Evolutionary conservation across 2,797 vertebrate species (phyloP), one percentile per base, ranked within the genome.

Genomic region (Orestias chungarensis): DNA sequence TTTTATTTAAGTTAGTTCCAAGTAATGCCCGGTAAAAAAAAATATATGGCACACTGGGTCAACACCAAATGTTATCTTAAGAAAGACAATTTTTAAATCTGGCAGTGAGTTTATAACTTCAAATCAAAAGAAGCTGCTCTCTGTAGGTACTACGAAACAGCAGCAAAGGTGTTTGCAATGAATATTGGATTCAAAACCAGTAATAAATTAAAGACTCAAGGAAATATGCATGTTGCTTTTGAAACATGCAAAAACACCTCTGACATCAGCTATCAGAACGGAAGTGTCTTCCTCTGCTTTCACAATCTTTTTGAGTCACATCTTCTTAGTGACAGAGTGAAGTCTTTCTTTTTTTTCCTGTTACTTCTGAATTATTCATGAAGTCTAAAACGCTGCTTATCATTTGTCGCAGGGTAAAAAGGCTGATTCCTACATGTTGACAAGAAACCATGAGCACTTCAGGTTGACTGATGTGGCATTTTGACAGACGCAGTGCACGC

Each of bases 281-380:
- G 54, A 66, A 27, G 23, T 40, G 29, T 70, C 46, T 44, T 18
- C 14, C 4, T 44, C 15, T 40, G 40, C 50, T 59, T 23, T 44
- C 25, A 14, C 4, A 47, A n/a, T 20, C 42, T 66, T 70, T 62
- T 62, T 54, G 64, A 70, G 64, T 31, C 0, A 62, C 7, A 54
- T 61, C 6, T 42, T 43, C 18, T 47, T 35, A 68, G 43, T 18
- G 25, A 9, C 17, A 52, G 29, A 69, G 66, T 66, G 27, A 70
- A 74, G 76, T 17, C 15, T 14, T 29, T 29, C 3, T 61, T 17
- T 25, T 66, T 66, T 38, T 49, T 35, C 14, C 0, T 7, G 54
- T 72, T 61, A 44, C 27, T 11, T 5, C 20, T 80, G 54, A 82
- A 86, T 82, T 77, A 85, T 86, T 83, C 70, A 78, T 75, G 3